Percentiles rank a stretch among this genome's conserved stretches.
Conservation (phyloP, 2,113 vertebrate species). For the Oreochromis aureus region DNA sequence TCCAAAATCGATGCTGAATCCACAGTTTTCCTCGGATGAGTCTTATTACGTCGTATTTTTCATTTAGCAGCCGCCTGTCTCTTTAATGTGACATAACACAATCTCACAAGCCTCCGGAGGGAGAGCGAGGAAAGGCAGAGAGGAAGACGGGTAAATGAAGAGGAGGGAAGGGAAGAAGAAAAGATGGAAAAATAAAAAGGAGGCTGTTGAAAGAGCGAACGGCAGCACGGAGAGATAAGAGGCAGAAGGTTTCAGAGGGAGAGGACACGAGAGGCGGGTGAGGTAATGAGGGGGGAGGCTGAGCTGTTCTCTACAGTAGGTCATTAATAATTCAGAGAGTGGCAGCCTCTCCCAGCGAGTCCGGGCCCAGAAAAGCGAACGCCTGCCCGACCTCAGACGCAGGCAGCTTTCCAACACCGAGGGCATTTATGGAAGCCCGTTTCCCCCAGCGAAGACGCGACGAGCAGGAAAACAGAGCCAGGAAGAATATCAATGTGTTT, state of each 20-base stretch:
- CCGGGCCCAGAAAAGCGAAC: not conserved
- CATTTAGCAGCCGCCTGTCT: not conserved
- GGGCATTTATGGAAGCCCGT: not conserved
- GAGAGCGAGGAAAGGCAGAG: not conserved
- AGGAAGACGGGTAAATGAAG: not conserved
- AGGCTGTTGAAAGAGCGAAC: not conserved
- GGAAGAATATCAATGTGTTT: not conserved
- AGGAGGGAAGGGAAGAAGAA: not conserved
- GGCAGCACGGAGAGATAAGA: not conserved
- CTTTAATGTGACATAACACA: slow-evolving; percentile 30
- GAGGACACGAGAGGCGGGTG: not conserved
- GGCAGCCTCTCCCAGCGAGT: not conserved
- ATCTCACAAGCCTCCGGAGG: not conserved
- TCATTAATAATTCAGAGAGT: slow-evolving; percentile 57
- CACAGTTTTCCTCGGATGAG: not conserved
- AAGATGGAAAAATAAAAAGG: not conserved
- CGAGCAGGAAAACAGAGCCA: not conserved
- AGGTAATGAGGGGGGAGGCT: not conserved
- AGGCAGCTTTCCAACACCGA: not conserved
- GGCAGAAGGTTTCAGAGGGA: not conserved
- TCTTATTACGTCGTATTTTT: not conserved
- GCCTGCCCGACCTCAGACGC: not conserved
- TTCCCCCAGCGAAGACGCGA: rapidly evolving
- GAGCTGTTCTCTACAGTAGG: slow-evolving; percentile 19
- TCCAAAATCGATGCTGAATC: not conserved